Evolutionary conservation across 2,113 vertebrate species (phyloP), one percentile per base, ranked within the genome.

Genomic region (Hucho hucho): DNA sequence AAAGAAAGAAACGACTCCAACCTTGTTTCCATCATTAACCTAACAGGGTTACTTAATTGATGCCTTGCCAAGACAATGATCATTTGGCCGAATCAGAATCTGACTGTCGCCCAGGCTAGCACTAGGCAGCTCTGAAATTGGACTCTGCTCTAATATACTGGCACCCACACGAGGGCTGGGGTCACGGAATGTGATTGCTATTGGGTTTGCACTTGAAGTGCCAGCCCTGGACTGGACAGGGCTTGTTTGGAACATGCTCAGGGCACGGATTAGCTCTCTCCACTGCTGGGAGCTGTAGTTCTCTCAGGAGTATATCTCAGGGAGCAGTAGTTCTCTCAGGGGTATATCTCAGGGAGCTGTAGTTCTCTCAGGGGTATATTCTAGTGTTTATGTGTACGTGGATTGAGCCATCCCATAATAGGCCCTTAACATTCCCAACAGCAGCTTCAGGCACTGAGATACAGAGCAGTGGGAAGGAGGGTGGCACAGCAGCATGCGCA

Each of bases 391-490:
- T 81, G 83, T 78, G 80, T 89, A 66, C 28, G 73, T 46, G 79
- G 81, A 80, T 86, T 83, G 56, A 82, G 86, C 81, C 81, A 68
- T 76, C 82, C 83, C n/a, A n/a, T n/a, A n/a, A n/a, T n/a, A n/a
- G n/a, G n/a, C n/a, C n/a, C 75, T 76, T 84, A 79, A 69, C 79
- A 83, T 89, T 88, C 86, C 87, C 88, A 84, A 32, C 28, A 26
- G 87, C 86, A 76, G 56, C 75, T 32, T 79, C 14, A 43, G 65
- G 76, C 20, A 75, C 79, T 46, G 22, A n/a, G 80, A 77, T 80
- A 71, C 59, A 75, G 81, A 80, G 78, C 66, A 63, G 76, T 58
- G 77, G 47, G 84, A 85, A 86, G 79, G 20, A 26, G 69, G 76
- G 79, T 77, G 83, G 81, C 74, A 61, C 71, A 81, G 74, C 66